These are phyloP conservation scores for Aromia moschata DNA, from an alignment of 2,888 invertebrate genomes.

Conservation along the genomic window DNA sequence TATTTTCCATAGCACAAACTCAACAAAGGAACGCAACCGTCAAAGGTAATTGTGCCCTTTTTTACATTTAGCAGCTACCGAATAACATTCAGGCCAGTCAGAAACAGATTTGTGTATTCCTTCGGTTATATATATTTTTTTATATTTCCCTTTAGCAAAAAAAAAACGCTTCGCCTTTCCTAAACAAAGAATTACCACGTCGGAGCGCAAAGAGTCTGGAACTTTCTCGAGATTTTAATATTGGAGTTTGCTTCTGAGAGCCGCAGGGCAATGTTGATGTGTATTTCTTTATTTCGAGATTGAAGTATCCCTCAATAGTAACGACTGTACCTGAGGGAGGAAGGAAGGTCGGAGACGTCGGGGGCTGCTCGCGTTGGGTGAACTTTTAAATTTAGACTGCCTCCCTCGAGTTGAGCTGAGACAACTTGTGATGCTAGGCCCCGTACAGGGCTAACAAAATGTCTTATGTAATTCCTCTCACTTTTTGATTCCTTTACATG, in stretches of 20 bases:
- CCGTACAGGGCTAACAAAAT: slow-evolving; percentile 31
- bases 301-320: slow-evolving; percentile 45
- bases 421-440: slow-evolving; percentile 36
- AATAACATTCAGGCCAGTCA: slow-evolving; percentile 17
- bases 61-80: slow-evolving; percentile 6
- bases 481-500: slow-evolving; percentile 16
- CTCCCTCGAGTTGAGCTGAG: slow-evolving; percentile 37
- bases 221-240: slow-evolving; percentile 21
- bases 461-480: slow-evolving; percentile 32
- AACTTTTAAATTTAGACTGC: slow-evolving; percentile 51
- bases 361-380: slow-evolving; percentile 37
- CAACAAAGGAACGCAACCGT: slow-evolving; percentile 7
- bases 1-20: slow-evolving; percentile 8
- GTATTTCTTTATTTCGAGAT: slow-evolving; percentile 39
- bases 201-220: slow-evolving; percentile 11
- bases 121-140: slow-evolving; percentile 13
- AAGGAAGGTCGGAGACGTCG: slow-evolving; percentile 36
- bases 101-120: slow-evolving; percentile 19
- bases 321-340: slow-evolving; percentile 40
- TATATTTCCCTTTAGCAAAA: slow-evolving; percentile 13
- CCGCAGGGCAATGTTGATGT: slow-evolving; percentile 29
- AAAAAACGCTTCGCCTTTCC: slow-evolving; percentile 10
- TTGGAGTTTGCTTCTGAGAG: slow-evolving; percentile 15
- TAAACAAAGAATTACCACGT: slow-evolving; percentile 22
- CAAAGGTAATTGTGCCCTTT: slow-evolving; percentile 15